phyloP scores from a whole-genome alignment of 2,888 invertebrate species.

The Hesperia comma region DNA sequence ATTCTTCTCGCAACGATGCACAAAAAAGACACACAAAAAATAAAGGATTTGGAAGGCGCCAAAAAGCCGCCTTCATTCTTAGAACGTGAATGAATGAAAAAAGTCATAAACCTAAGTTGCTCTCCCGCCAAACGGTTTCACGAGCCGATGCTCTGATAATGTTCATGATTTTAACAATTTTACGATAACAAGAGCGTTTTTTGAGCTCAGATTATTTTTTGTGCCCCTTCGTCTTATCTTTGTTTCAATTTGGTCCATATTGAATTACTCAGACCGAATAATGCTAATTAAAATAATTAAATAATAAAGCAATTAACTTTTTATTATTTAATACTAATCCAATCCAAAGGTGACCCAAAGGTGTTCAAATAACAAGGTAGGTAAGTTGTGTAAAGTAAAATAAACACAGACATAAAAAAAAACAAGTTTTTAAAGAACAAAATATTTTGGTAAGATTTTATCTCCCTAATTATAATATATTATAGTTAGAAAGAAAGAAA shows the following conservation, averaged over 20 bases:
- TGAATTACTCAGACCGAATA: slow-evolving; percentile 17
- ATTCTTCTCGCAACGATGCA: slow-evolving; percentile 47
- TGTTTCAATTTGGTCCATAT: slow-evolving; percentile 43
- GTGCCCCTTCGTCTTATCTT: slow-evolving; percentile 47
- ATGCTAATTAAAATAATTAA: not conserved
- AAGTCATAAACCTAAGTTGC: slow-evolving; percentile 66
- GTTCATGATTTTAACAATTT: slow-evolving; percentile 67
- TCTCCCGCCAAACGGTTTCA: slow-evolving; percentile 75
- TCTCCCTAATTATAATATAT: no score
- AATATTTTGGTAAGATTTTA: no score
- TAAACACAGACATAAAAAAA: no score
- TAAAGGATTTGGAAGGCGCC: slow-evolving; percentile 70
- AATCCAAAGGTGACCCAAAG: no score
- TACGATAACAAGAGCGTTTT: slow-evolving; percentile 57
- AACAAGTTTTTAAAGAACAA: no score
- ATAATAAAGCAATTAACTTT: no score
- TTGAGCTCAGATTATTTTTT: slow-evolving; percentile 47
- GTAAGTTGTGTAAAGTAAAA: no score
- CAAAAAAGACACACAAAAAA: slow-evolving; percentile 53
- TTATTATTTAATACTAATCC: no score
- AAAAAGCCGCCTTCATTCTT: slow-evolving; percentile 75
- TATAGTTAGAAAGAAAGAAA: no score
- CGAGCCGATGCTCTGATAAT: slow-evolving; percentile 74
- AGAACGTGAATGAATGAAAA: slow-evolving; percentile 76
- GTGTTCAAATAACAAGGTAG: no score